Conservation (phyloP, 2,797 vertebrate genomes). For the Lagocephalus sceleratus region DNA sequence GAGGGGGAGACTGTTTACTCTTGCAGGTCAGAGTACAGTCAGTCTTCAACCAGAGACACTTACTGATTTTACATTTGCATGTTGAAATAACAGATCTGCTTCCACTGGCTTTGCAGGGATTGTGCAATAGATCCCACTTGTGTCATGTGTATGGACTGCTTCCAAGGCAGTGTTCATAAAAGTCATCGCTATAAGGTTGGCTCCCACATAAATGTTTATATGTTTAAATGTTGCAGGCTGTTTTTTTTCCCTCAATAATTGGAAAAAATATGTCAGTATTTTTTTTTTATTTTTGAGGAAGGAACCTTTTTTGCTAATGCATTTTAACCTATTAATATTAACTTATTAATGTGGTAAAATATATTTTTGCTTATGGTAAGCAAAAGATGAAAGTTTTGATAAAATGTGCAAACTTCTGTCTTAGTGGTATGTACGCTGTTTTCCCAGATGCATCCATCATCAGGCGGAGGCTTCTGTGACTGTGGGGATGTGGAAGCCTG, state of each 20-base stretch:
- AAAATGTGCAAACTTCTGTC: no score
- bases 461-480: constrained; percentile 97
- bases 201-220: constrained; percentile 6
- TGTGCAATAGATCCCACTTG: constrained; percentile 98
- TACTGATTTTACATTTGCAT: background rate
- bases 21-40: constrained; percentile 85
- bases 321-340: no score
- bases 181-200: constrained; percentile 95
- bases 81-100: constrained; percentile 6
- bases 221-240: background rate
- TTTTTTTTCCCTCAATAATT: background rate
- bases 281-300: no score
- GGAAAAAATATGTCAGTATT: background rate
- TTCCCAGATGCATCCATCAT: constrained; percentile 92
- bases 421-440: constrained; percentile 31
- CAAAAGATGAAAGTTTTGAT: no score
- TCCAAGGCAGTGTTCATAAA: constrained; percentile 96
- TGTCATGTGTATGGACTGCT: constrained; percentile 98
- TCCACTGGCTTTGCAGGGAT: constrained; percentile 80
- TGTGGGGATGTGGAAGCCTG: constrained; percentile 96
- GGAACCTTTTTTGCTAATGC: background rate
- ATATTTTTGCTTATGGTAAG: no score
- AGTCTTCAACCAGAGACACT: background rate
- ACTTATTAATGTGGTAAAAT: no score
- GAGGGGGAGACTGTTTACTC: constrained; percentile 97